These are phyloP conservation scores for Sebastes aleutianus DNA, from an alignment of 2,797 vertebrate species.

Conservation along the genomic window DNA sequence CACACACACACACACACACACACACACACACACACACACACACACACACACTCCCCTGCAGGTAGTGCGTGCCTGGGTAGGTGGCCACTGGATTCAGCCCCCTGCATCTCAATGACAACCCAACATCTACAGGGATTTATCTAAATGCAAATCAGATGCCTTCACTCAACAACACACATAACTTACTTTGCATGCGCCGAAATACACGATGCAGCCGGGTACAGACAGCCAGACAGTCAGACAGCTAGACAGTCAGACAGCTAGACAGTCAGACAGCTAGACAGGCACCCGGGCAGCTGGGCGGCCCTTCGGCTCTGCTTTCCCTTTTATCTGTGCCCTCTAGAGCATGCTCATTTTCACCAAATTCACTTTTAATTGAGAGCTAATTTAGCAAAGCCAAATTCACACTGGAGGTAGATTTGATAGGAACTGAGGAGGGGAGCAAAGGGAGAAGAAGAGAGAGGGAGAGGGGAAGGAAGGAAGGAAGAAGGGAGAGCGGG, in stretches of 20 bases:
- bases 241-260: not conserved
- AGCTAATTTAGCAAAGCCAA: slow-evolving; percentile 63
- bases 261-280: not conserved
- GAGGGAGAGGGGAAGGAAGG: not conserved
- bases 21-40: not conserved
- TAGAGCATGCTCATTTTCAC: slow-evolving; percentile 59
- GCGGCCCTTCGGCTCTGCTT: slow-evolving; percentile 46
- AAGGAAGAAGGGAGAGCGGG: not conserved
- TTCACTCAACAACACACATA: slow-evolving; percentile 66
- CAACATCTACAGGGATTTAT: slow-evolving; percentile 75
- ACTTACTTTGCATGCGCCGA: slow-evolving; percentile 63
- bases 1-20: not conserved
- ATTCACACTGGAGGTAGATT: slow-evolving; percentile 45
- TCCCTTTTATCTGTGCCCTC: slow-evolving; percentile 62
- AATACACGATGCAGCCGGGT: slow-evolving; percentile 39
- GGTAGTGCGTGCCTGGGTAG: slow-evolving; percentile 43
- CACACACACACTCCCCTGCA: slow-evolving; percentile 24
- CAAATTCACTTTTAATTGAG: slow-evolving; percentile 76
- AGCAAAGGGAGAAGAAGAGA: not conserved
- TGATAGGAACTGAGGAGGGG: slow-evolving; percentile 9
- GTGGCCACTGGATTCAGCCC: slow-evolving; percentile 55
- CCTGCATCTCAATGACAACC: slow-evolving; percentile 75
- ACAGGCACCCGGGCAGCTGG: not conserved
- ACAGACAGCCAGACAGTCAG: not conserved
- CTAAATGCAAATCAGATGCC: slow-evolving; percentile 79